Percentiles rank a stretch among this genome's conserved stretches.
Evolutionary conservation across 2,113 vertebrate species (phyloP).

Genomic region (Leptocoma aspasia): DNA sequence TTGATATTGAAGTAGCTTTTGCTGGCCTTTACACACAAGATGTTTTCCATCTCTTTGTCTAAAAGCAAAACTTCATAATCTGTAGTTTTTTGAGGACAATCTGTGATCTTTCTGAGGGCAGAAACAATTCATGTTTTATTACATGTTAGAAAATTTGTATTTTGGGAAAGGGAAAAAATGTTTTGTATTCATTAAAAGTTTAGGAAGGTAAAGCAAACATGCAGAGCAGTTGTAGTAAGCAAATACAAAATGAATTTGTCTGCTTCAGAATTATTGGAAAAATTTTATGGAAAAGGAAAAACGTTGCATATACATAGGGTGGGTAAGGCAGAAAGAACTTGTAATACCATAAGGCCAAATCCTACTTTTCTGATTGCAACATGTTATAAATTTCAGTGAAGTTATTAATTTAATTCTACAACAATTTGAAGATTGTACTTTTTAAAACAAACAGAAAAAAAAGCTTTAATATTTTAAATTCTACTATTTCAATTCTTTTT

Average conservation of each 20-base stretch:
- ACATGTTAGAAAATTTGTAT: background rate
- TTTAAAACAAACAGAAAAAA: background rate
- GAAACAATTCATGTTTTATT: background rate
- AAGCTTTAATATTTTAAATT: background rate
- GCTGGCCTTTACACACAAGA: background rate
- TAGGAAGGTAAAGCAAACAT: background rate
- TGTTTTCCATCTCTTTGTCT: background rate
- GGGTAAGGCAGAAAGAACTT: background rate
- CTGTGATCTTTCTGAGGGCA: background rate
- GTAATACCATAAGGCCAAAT: background rate
- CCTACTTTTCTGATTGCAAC: background rate
- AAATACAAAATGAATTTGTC: background rate
- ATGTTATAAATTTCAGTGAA: background rate
- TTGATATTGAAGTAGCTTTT: background rate
- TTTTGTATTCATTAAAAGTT: background rate
- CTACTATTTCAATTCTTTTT: background rate
- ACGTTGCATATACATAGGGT: rapidly evolving
- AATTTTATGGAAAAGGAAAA: background rate
- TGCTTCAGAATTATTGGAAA: background rate
- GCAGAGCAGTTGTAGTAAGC: background rate
- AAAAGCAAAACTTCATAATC: background rate
- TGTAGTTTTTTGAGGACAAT: background rate
- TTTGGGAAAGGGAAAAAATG: background rate
- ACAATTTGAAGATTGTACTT: background rate
- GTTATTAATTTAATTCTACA: background rate